Evolutionary conservation across 2,888 invertebrate genomes (phyloP), one percentile per base, ranked within the genome.

Genomic region (Bugulina stolonifera): DNA sequence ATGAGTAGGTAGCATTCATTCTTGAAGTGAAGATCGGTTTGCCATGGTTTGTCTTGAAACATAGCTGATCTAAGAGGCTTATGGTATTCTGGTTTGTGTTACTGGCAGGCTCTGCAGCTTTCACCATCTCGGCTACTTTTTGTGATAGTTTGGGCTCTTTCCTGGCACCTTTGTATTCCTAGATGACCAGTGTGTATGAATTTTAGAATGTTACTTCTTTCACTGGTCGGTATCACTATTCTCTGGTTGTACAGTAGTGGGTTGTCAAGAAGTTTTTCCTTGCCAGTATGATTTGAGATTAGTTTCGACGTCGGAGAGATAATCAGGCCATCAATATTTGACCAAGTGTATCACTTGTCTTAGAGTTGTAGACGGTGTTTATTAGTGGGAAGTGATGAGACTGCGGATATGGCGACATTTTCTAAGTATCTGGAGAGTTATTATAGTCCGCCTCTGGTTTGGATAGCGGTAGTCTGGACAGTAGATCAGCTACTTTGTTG

Each of bases 11-110:
- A 75, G 25, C 75, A 32, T 54, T 72, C 64, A 32, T 71, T 57
- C 43, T 76, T 55, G 55, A 34, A 73, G 1, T 34, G 1, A 52
- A 76, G 54, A 71, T 76, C 75, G 34, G 73, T 73, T 55, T 74
- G 73, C 74, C 74, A 75, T 14, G 75, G 74, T 32, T 32, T 10
- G 34, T 58, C 54, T 29, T 75, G 74, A 32, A 76, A 32, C 25
- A 55, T 22, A 29, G 69, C 55, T 14, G 73, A 54, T 43, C 69
- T 23, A 27, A 76, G 18, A 14, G 75, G 74, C 54, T 76, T 74
- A 29, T 25, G 18, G 22, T 25, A 32, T 34, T 69, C 57, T n/a
- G 57, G 57, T 23, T 57, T 18, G 23, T 14, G 57, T 23, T n/a
- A 5, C 57, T 57, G 57, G 57, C 57, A 57, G 57, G 57, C 23